Evolutionary conservation across 1,140 invertebrate species (phyloP).

Genomic region (Apis laboriosa): DNA sequence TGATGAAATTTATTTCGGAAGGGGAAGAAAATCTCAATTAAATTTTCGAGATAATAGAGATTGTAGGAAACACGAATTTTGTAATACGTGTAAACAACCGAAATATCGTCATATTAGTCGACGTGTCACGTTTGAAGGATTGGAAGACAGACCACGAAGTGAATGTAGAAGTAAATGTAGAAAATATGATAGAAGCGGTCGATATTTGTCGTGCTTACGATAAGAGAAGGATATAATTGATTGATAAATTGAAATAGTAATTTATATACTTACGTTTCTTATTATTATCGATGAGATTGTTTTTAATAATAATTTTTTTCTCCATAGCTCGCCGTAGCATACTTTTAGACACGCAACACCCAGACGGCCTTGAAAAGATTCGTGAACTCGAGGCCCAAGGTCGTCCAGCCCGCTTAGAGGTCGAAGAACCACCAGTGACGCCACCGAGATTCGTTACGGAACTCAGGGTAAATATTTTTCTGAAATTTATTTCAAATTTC

Average conservation of each 20-base stretch:
- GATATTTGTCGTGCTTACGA: neutral
- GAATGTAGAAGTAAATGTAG: neutral
- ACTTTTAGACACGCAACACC: constrained; percentile 95
- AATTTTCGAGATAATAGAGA: neutral
- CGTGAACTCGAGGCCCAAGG: constrained; percentile 92
- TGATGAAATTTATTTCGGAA: neutral
- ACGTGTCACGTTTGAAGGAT: constrained; percentile 8
- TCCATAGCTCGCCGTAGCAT: constrained; percentile 89
- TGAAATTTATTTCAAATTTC: neutral
- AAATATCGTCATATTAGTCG: neutral
- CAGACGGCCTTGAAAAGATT: constrained; percentile 95
- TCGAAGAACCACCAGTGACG: constrained; percentile 89
- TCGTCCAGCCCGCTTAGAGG: constrained; percentile 87
- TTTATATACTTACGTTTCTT: neutral
- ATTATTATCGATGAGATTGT: neutral
- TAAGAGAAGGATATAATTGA: neutral
- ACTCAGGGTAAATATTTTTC: constrained; percentile 80
- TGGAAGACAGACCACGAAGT: neutral
- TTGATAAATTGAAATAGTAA: constrained; percentile 1
- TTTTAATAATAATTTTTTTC: constrained; percentile 24
- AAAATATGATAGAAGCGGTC: neutral
- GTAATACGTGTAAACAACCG: constrained; percentile 9
- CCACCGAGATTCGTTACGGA: constrained; percentile 92
- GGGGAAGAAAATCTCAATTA: constrained; percentile 20
- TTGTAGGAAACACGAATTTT: neutral